Evolutionary conservation across 2,113 vertebrate species (phyloP), one percentile per base, ranked within the genome.

Genomic region (Sakesphorus luctuosus): DNA sequence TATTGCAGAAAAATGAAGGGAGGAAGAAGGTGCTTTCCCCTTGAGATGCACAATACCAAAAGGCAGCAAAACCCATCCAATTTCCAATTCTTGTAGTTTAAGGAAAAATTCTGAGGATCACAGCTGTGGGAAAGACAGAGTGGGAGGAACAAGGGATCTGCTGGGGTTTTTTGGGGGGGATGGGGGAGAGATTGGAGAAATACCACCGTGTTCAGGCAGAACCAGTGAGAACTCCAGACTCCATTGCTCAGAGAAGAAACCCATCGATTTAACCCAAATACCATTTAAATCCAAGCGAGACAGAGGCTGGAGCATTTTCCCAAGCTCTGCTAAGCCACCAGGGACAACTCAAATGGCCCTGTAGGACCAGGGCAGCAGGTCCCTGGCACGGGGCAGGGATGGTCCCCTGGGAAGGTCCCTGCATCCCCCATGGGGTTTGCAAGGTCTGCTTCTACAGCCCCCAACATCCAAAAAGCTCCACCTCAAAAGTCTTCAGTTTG

Each of bases 351-450:
- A 44, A 63, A 44, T 3, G 6, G 0, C 14, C 4, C 33, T 23
- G 31, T 3, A 16, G 62, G 49, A 26, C 17, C 67, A 59, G 53
- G 21, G 49, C 47, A 67, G 71, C 13, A 2, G 13, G 5, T 68
- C 38, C 72, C 49, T 12, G 18, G n/a, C 18, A 2, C 0, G 0
- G 35, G 33, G n/a, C 40, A 66, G 19, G 12, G 50, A 61, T 43
- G 72, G 3, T 83, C 40, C 44, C 14, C 8, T 0, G 7, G 47
- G 33, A 55, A 77, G 7, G 7, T 1, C 0, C 44, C 61, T 24
- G 24, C 19, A 8, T 36, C 3, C 0, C 18, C 44, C 28, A 3
- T 5, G 38, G 23, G 21, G 56, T 13, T 62, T 8, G 0, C 6
- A 35, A 25, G 14, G 21, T 24, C 72, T 52, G 10, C 5, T 46